A percentile compares a stretch with the other conserved stretches of the same genome.
Evolutionary conservation across 2,888 invertebrate species (phyloP).

Genomic region (Tetrapedia diversipes): DNA sequence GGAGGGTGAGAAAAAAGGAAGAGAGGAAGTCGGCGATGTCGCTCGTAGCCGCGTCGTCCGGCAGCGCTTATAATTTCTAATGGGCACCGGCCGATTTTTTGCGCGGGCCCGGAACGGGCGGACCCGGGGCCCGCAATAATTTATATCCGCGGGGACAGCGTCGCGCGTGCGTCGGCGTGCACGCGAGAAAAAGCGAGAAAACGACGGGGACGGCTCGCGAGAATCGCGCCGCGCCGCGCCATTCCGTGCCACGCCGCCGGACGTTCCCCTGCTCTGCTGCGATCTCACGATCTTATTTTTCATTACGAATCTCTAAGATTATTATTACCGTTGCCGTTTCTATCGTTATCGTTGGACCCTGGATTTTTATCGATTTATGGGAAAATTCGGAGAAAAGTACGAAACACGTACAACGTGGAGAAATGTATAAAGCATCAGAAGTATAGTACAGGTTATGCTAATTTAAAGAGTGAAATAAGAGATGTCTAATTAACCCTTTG

Average conservation of each 20-base stretch:
- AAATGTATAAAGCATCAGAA: too few relatives aligned
- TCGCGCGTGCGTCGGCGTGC: conserved; percentile 58
- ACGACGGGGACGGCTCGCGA: conserved; percentile 46
- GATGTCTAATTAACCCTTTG: too few relatives aligned
- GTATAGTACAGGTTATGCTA: too few relatives aligned
- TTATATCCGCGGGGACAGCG: conserved; percentile 61
- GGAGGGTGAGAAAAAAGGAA: conserved; percentile 17
- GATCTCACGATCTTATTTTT: too few relatives aligned
- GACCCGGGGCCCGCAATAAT: conserved; percentile 48
- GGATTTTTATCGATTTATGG: too few relatives aligned
- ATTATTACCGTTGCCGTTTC: too few relatives aligned
- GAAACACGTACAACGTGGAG: too few relatives aligned
- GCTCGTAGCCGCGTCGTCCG: conserved; percentile 49
- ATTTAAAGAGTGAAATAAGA: too few relatives aligned
- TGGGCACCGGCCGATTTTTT: conserved; percentile 59
- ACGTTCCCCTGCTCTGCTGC: too few relatives aligned
- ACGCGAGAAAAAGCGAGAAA: conserved; percentile 60
- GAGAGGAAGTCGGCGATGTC: conserved; percentile 30
- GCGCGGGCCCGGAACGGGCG: conserved; percentile 37
- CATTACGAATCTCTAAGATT: too few relatives aligned
- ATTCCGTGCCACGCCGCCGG: conserved; percentile 4
- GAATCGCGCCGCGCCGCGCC: conserved; percentile 45
- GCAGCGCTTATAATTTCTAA: conserved; percentile 71
- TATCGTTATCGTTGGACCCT: too few relatives aligned
- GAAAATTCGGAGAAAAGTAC: too few relatives aligned